A percentile compares a stretch with the other conserved stretches of the same genome.
These are phyloP conservation scores for Sebastes vulpes DNA, from an alignment of 2,797 vertebrate genomes.

Conservation along the genomic window DNA sequence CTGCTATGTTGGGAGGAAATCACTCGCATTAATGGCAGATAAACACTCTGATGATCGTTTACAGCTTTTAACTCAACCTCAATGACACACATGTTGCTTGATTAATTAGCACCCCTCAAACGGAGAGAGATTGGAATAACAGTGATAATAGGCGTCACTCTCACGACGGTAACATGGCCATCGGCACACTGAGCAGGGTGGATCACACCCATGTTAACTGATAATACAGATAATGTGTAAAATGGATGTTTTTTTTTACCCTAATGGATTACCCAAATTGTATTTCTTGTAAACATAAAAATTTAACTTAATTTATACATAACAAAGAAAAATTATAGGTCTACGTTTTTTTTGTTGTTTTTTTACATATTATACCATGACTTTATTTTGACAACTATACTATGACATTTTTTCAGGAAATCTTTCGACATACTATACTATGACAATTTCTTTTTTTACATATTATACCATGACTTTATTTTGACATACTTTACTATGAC, in stretches of 20 bases:
- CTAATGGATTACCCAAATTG: not conserved
- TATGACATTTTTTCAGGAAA: too few relatives aligned
- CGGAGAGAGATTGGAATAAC: conserved; percentile 12
- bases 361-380: too few relatives aligned
- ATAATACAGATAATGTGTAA: not conserved
- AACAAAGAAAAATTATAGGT: too few relatives aligned
- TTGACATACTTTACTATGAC: too few relatives aligned
- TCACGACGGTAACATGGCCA: not conserved
- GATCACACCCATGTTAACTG: not conserved
- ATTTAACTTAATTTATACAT: not conserved
- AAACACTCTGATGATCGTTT: conserved; percentile 52
- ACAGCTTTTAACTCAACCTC: conserved; percentile 53
- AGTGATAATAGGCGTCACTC: conserved; percentile 10
- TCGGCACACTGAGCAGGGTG: conserved; percentile 3
- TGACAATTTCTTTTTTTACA: too few relatives aligned
- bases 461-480: too few relatives aligned
- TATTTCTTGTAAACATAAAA: not conserved
- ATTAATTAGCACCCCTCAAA: conserved; percentile 53
- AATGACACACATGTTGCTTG: conserved; percentile 33
- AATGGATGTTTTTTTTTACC: not conserved
- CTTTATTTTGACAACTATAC: too few relatives aligned
- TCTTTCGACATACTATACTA: too few relatives aligned
- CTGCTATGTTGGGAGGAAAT: conserved; percentile 44
- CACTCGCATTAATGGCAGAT: conserved; percentile 54
- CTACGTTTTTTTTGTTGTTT: too few relatives aligned